Evolutionary conservation across 2,888 invertebrate genomes (phyloP).

Genomic region (Orchestes rusci): DNA sequence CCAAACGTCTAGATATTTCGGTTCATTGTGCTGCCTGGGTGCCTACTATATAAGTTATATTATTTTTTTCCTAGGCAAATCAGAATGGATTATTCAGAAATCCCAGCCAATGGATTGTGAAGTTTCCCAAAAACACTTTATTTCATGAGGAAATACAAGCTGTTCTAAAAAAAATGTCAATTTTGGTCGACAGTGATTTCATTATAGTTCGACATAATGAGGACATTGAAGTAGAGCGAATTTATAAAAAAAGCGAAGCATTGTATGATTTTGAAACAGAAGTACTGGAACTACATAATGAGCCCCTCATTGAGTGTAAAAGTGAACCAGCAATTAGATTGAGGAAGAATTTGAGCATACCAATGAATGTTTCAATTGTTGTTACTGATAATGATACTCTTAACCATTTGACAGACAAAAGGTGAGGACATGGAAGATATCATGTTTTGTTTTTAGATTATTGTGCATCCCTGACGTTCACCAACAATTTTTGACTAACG

Average conservation of each 20-base stretch:
- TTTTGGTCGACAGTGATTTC: slow-evolving; percentile 49
- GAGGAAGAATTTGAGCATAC: slow-evolving; percentile 44
- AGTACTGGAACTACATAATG: slow-evolving; percentile 24
- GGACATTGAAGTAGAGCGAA: slow-evolving; percentile 25
- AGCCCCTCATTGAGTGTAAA: slow-evolving; percentile 26
- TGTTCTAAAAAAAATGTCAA: slow-evolving; percentile 27
- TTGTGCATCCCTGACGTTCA: too few relatives aligned
- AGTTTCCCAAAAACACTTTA: too few relatives aligned
- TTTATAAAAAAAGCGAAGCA: slow-evolving; percentile 31
- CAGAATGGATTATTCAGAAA: slow-evolving; percentile 44
- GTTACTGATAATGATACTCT: slow-evolving; percentile 54
- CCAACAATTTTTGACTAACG: too few relatives aligned
- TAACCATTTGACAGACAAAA: slow-evolving; percentile 53
- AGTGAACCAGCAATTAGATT: slow-evolving; percentile 27
- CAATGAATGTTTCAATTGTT: slow-evolving; percentile 51
- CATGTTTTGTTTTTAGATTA: too few relatives aligned
- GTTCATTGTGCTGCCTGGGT: too few relatives aligned
- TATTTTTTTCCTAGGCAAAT: slow-evolving; percentile 44
- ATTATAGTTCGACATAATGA: slow-evolving; percentile 40
- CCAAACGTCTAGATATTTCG: too few relatives aligned
- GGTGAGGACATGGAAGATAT: too few relatives aligned
- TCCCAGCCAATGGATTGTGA: slow-evolving; percentile 49
- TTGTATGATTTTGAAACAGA: slow-evolving; percentile 28
- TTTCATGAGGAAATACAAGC: slow-evolving; percentile 10
- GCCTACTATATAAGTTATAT: too few relatives aligned